A percentile compares a stretch with the other conserved stretches of the same genome.
Conservation (phyloP, 2,888 invertebrate species). For the Marasmarcha lunaedactyla region DNA sequence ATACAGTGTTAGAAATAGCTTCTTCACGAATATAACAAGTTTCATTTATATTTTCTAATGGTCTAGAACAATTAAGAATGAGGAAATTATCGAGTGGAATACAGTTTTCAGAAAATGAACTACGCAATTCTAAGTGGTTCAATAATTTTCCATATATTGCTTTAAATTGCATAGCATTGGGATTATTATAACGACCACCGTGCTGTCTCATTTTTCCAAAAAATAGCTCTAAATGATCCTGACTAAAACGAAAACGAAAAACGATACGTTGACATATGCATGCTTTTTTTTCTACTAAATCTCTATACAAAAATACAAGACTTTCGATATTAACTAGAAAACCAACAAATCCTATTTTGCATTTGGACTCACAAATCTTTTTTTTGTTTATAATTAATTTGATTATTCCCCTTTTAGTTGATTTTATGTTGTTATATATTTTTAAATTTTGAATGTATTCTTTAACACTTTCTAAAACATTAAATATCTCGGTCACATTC, state of each 20-base stretch:
- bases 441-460: not conserved
- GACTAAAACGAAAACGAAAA: conserved; percentile 6
- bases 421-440: not conserved
- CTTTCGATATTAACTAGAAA: no score
- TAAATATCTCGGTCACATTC: not conserved
- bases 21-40: no score
- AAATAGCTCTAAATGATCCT: conserved; percentile 12
- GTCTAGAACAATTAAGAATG: conserved; percentile 6
- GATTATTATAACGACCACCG: conserved; percentile 15
- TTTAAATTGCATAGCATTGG: conserved; percentile 11
- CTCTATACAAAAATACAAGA: conserved; percentile 4
- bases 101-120: conserved; percentile 11
- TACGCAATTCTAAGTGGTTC: conserved; percentile 11
- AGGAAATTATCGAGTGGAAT: conserved; percentile 12
- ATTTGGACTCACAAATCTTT: not conserved
- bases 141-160: conserved; percentile 12
- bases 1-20: conserved; percentile 1
- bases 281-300: conserved; percentile 2
- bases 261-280: not conserved
- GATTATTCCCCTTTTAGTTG: not conserved
- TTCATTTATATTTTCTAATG: no score
- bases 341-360: conserved; percentile 7
- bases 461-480: not conserved
- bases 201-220: conserved; percentile 13
- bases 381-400: not conserved